These are phyloP conservation scores for Eupithecia centaureata DNA, from an alignment of 2,888 invertebrate species.

Conservation along the genomic window DNA sequence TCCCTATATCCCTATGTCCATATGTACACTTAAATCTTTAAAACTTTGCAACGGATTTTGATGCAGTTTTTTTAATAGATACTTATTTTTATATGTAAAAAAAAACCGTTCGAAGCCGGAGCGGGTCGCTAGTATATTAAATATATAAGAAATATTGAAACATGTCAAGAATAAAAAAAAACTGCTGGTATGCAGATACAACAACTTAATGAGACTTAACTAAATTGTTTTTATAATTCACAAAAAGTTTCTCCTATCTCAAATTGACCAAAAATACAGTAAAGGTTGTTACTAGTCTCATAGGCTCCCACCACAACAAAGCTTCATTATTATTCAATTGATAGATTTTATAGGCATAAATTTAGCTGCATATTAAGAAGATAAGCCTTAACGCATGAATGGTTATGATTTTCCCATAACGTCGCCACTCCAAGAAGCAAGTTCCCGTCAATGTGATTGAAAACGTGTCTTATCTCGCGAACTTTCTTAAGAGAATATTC, in stretches of 20 bases:
- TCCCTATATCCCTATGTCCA: too few relatives aligned
- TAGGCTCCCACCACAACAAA: conserved; percentile 24
- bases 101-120: background rate
- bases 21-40: too few relatives aligned
- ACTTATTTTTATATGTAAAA: too few relatives aligned
- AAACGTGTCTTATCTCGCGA: conserved; percentile 82
- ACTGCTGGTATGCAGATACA: background rate
- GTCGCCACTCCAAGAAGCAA: conserved; percentile 50
- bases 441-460: conserved; percentile 67
- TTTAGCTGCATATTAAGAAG: background rate
- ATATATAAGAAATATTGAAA: background rate
- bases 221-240: too few relatives aligned
- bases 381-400: conserved; percentile 23
- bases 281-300: conserved; percentile 1
- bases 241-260: too few relatives aligned
- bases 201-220: too few relatives aligned
- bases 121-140: background rate
- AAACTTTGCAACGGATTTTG: too few relatives aligned
- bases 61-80: too few relatives aligned
- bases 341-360: conserved; percentile 8
- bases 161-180: background rate
- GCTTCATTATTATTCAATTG: conserved; percentile 40
- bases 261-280: background rate
- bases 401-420: conserved; percentile 58
- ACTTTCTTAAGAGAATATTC: conserved; percentile 56